These are phyloP conservation scores for Folsomia manolachei DNA, from an alignment of 2,888 invertebrate species.

Conservation along the genomic window DNA sequence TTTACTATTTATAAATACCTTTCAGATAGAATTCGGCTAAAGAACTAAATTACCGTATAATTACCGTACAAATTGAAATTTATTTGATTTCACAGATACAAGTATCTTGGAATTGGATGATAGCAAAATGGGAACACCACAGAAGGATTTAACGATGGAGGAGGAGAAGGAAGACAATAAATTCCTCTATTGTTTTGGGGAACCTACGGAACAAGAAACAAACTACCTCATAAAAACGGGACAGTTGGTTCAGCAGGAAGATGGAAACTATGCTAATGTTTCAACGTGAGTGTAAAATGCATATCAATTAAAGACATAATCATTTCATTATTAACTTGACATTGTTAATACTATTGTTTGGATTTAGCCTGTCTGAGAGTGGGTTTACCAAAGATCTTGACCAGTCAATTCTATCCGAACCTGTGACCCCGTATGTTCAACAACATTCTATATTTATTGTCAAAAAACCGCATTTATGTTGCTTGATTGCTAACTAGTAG, in stretches of 20 bases:
- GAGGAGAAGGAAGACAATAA: neutral
- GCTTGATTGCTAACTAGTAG: too few relatives aligned
- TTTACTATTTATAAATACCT: too few relatives aligned
- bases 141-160: neutral
- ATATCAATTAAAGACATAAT: neutral
- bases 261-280: slow-evolving; percentile 37
- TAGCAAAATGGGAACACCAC: too few relatives aligned
- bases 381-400: neutral
- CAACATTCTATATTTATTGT: too few relatives aligned
- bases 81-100: too few relatives aligned
- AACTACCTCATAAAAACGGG: slow-evolving; percentile 31
- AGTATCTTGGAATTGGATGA: too few relatives aligned
- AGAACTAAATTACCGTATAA: too few relatives aligned
- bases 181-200: slow-evolving; percentile 29
- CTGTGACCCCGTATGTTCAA: too few relatives aligned
- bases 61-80: too few relatives aligned
- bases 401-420: too few relatives aligned
- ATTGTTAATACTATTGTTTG: neutral
- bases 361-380: slow-evolving; percentile 3
- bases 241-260: slow-evolving; percentile 21
- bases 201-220: slow-evolving; percentile 27
- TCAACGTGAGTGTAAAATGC: slow-evolving; percentile 37
- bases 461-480: too few relatives aligned
- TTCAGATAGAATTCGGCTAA: too few relatives aligned
- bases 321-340: neutral